Base-by-base conservation (phyloP, 2,888 invertebrate genomes). In the Oligia latruncula region DNA sequence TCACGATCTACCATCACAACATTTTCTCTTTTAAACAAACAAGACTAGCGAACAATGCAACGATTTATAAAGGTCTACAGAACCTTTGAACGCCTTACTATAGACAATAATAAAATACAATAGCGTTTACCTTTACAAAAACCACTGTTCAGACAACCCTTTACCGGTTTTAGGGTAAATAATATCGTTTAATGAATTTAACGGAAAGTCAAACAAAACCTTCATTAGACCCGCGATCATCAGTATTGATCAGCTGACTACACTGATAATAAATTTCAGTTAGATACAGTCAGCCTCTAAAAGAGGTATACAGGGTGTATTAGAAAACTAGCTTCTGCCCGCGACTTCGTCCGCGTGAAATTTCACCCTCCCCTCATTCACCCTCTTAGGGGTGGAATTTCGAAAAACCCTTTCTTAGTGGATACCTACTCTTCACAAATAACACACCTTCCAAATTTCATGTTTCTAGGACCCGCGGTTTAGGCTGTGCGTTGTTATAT, bases 181-280 rank as follows among this genome's bases (percentile, higher is more conserved):
- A 84, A 73, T 46, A 83, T 17, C 64, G 20, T 52, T 78, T 58
- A 64, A 78, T 84, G 49, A 70, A 62, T 84, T 65, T 62, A 66
- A n/a, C 23, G 40, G 9, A 35, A 73, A 35, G 23, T 20, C 49
- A 62, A 35, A 67, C 23, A 6, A 55, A 64, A 66, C 72, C 77
- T 73, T 71, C 62, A 49, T 66, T 49, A 68, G 5, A 64, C 81
- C 85, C 55, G 60, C 52, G 0, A 73, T 81, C 72, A 46, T 64
- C n/a, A 20, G 40, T 46, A 62, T 23, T 60, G 29, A 64, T 6
- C 77, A 74, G 71, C 62, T 83, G 77, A 71, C 71, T 46, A 62
- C 13, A 76, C 43, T 35, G 55, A 66, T 75, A 60, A 8, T 67
- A 11, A n/a, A n/a, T 55, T 23, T 62, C 29, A n/a, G 46, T 40